Evolutionary conservation across 1,140 invertebrate genomes (phyloP), one percentile per base, ranked within the genome.

Genomic region (Rhizoglyphus robini): DNA sequence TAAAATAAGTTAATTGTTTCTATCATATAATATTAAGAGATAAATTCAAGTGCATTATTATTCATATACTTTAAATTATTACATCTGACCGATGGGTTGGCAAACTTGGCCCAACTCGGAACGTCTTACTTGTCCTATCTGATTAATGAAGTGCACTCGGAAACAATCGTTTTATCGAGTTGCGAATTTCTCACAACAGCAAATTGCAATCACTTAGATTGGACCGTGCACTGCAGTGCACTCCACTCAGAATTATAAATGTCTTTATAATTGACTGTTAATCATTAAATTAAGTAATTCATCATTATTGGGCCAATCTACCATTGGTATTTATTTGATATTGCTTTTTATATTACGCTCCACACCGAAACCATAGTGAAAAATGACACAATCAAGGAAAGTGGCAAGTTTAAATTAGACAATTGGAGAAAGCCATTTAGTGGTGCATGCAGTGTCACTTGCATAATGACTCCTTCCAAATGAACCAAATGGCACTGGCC

Each of bases 241-340:
- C 23, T 15, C 51, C 51, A 54, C 20, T 54, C 51, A 23, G 51
- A n/a, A 54, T 15, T 54, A 8, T 54, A 54, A 54, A 54, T 54
- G 51, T 54, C 51, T 54, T 54, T 54, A 54, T 54, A 54, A 54
- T 54, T 54, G 51, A 8, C 51, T 54, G 23, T 54, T 54, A 54
- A 23, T 8, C 8, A 8, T 8, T 54, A 5, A 20, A 54, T 54
- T 54, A 23, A 8, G 51, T 11, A 54, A 8, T n/a, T 32, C 23
- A 54, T 54, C 51, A 54, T 54, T 54, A 5, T 54, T 54, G 8
- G 51, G 36, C 36, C 51, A 54, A 54, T 54, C 51, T 54, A 54
- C 23, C 23, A n/a, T n/a, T n/a, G n/a, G n/a, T 54, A 23, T 54
- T 54, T 54, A 20, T 32, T 54, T 54, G 15, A 41, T 41, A 54